Evolutionary conservation across 2,113 vertebrate species (phyloP).

Genomic region (Mustelus asterias): DNA sequence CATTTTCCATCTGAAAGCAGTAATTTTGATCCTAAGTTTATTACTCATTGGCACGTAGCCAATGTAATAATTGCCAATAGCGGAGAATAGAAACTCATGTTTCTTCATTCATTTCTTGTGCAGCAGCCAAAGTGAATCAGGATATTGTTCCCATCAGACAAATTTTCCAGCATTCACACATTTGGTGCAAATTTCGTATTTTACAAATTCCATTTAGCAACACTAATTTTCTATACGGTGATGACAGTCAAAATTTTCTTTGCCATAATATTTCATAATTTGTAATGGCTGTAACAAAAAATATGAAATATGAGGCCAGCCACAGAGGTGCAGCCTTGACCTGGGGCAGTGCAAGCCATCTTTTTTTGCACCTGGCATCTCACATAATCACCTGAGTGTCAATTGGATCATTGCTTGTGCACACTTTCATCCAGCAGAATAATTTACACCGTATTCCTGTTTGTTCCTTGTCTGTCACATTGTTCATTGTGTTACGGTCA

Average conservation of each 20-base stretch:
- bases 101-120: neutral
- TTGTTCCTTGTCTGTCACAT: neutral
- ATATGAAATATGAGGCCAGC: neutral
- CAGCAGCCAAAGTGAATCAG: neutral
- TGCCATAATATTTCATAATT: neutral
- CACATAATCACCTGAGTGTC: neutral
- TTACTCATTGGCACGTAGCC: neutral
- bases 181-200: neutral
- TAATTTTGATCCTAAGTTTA: neutral
- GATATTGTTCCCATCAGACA: neutral
- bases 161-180: neutral
- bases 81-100: neutral
- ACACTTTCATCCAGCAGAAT: neutral
- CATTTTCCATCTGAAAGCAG: neutral
- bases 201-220: neutral
- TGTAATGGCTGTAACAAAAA: neutral
- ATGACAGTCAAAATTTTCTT: neutral
- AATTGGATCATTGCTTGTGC: neutral
- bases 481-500: neutral
- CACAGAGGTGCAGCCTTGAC: neutral
- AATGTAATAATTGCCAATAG: neutral
- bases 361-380: neutral
- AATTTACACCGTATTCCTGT: neutral
- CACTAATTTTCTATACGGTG: neutral
- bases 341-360: neutral